phyloP scores from a whole-genome alignment of 2,888 invertebrate species.

The Chirona hameri region DNA sequence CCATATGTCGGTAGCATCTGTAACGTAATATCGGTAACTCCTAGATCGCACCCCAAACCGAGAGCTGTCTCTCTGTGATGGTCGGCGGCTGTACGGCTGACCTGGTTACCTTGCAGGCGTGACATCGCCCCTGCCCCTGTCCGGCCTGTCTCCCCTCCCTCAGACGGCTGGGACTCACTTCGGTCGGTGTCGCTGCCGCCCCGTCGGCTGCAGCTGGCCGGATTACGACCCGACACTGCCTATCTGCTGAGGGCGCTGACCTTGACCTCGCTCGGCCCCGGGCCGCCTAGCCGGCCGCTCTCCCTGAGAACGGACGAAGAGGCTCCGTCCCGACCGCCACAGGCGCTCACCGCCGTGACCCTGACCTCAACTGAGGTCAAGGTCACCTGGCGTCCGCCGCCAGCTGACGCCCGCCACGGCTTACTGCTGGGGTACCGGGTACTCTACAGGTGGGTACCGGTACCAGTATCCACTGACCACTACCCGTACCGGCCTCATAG shows the following conservation, averaged over 20 bases:
- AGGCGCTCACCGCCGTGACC: constrained; percentile 34
- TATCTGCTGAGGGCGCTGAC: constrained; percentile 36
- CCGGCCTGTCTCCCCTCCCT: neutral
- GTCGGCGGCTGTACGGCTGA: too few relatives aligned
- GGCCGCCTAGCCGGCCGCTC: constrained; percentile 34
- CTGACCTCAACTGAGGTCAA: constrained; percentile 37
- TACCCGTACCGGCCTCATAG: too few relatives aligned
- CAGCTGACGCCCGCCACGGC: constrained; percentile 36
- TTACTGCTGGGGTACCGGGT: constrained; percentile 36
- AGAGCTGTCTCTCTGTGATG: too few relatives aligned
- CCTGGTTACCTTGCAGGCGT: too few relatives aligned
- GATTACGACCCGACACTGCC: constrained; percentile 36
- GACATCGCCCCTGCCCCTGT: neutral
- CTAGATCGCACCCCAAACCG: too few relatives aligned
- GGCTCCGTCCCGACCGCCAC: constrained; percentile 36
- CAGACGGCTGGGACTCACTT: neutral
- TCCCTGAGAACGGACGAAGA: constrained; percentile 36
- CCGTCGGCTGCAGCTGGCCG: constrained; percentile 30
- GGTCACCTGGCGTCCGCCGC: constrained; percentile 38
- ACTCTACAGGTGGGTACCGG: constrained; percentile 27
- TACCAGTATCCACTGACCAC: too few relatives aligned
- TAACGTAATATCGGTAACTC: neutral
- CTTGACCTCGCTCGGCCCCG: constrained; percentile 36
- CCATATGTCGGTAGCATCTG: too few relatives aligned
- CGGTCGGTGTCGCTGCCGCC: neutral